Evolutionary conservation across 92 coral and sea anemone species (phyloP).

Genomic region (Porites cylindrica): DNA sequence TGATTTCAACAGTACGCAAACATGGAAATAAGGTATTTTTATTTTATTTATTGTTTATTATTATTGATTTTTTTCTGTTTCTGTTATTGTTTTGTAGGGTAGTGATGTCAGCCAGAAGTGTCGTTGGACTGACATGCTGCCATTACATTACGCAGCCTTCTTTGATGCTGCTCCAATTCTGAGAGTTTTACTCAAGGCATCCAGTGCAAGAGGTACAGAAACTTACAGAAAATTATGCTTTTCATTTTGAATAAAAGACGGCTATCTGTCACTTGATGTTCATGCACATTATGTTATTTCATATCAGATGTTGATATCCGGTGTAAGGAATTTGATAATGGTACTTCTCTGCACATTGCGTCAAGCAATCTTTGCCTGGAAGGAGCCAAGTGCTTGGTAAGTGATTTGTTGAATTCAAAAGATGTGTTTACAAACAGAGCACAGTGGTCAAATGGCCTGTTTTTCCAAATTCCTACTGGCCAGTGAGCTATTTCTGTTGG

Average conservation of each 20-base stretch:
- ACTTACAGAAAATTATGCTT: too few species aligned
- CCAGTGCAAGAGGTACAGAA: constrained; percentile 83
- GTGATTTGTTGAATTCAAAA: neutral
- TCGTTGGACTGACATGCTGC: constrained; percentile 99
- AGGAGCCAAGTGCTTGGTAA: constrained; percentile 93
- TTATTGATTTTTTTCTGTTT: neutral
- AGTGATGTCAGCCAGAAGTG: constrained; percentile 92
- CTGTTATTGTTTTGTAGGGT: constrained; percentile 56
- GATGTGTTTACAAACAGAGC: too few species aligned
- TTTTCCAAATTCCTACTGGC: too few species aligned
- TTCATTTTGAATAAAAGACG: too few species aligned
- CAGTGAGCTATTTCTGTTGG: too few species aligned
- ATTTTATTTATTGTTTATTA: too few species aligned
- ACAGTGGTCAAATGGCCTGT: too few species aligned
- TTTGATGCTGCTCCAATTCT: constrained; percentile 93
- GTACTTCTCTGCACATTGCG: constrained; percentile 94
- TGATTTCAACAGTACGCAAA: too few species aligned
- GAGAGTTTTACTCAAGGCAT: constrained; percentile 84
- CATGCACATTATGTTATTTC: neutral
- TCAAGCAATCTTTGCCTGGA: constrained; percentile 93
- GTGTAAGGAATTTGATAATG: constrained; percentile 95
- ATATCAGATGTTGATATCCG: constrained; percentile 85
- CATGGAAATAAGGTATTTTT: too few species aligned
- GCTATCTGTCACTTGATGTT: too few species aligned
- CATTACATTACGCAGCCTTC: constrained; percentile 96